phyloP scores from a whole-genome alignment of 64 coral and sea anemone species.

The Actinia equina region DNA sequence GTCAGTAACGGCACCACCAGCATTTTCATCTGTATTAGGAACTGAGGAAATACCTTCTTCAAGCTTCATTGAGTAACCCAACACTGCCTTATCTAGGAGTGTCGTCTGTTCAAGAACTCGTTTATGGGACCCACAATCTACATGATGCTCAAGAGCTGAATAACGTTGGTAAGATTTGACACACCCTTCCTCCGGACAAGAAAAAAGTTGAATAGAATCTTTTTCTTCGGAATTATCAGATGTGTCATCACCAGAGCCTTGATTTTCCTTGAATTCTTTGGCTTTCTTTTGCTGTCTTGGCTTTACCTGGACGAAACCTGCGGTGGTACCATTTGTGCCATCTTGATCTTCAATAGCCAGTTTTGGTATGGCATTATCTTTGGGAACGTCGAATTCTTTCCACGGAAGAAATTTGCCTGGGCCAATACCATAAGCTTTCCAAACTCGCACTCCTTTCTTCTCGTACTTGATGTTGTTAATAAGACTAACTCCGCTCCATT shows the following conservation, averaged over 20 bases:
- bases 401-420: constrained; percentile 28
- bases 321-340: not conserved
- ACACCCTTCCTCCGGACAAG: constrained; percentile 22
- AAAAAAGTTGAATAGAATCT: not conserved
- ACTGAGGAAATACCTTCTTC: constrained; percentile 1
- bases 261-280: not conserved
- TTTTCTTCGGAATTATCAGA: constrained; percentile 3
- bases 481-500: constrained; percentile 35
- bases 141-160: constrained; percentile 11
- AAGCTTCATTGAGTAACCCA: constrained; percentile 32
- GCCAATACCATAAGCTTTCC: constrained; percentile 36
- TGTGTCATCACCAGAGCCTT: not conserved
- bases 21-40: not conserved
- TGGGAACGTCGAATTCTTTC: constrained; percentile 15
- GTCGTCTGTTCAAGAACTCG: constrained; percentile 26
- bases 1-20: not conserved
- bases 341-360: not conserved
- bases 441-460: not conserved
- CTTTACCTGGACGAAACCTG: not conserved
- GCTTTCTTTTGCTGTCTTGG: not conserved
- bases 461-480: constrained; percentile 39
- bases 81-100: constrained; percentile 39
- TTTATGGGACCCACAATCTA: constrained; percentile 29
- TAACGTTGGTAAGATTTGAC: constrained; percentile 14
- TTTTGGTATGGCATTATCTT: not conserved